Evolutionary conservation across 2,113 vertebrate species (phyloP).

Genomic region (Antechinus flavipes): DNA sequence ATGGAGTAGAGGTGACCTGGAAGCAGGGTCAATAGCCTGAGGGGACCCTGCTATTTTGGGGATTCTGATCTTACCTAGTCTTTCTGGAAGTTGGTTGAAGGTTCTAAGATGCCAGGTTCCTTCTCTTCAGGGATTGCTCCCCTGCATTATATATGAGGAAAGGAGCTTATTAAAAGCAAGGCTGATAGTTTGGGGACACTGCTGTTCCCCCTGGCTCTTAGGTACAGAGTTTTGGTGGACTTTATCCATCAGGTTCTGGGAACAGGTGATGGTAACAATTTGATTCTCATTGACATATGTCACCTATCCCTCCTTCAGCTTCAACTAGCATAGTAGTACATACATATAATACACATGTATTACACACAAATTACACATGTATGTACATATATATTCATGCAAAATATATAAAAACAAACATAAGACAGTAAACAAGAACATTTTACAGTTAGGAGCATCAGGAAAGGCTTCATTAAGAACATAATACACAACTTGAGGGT

Average conservation of each 20-base stretch:
- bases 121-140: not conserved
- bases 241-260: not conserved
- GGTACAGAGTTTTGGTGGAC: not conserved
- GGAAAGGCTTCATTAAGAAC: too few species aligned
- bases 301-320: not conserved
- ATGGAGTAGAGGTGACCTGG: not conserved
- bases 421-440: too few species aligned
- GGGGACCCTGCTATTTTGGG: not conserved
- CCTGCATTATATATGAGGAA: not conserved
- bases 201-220: not conserved
- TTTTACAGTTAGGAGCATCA: too few species aligned
- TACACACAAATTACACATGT: not conserved
- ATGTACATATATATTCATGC: not conserved
- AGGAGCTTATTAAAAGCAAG: not conserved
- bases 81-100: not conserved
- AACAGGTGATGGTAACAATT: not conserved
- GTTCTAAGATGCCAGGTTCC: not conserved
- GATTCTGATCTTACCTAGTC: not conserved
- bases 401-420: too few species aligned
- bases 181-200: not conserved
- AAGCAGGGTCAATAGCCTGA: not conserved
- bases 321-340: not conserved
- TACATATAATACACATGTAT: not conserved
- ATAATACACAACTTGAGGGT: too few species aligned
- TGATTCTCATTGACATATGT: not conserved